Percentiles rank a stretch among this genome's conserved stretches.
phyloP scores from a whole-genome alignment of 2,113 vertebrate genomes.

The Accipiter virgatus region DNA sequence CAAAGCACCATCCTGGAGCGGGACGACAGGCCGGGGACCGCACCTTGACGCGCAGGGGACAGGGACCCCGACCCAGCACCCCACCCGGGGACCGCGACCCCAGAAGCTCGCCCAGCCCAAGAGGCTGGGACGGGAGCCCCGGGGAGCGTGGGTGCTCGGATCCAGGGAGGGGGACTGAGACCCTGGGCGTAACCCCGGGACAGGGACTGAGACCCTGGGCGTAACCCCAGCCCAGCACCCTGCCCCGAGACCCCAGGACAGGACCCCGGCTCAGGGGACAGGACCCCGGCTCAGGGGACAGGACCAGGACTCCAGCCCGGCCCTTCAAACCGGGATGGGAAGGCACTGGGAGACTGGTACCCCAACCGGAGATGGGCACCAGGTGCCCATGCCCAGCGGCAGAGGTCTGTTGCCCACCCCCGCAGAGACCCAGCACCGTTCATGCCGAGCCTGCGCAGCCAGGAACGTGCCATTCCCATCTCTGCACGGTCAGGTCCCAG shows the following conservation, averaged over 20 bases:
- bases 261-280: not conserved
- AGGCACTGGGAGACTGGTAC: not conserved
- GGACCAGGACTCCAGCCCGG: not conserved
- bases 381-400: no score
- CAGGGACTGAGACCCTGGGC: no score
- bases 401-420: not conserved
- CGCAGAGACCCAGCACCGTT: not conserved
- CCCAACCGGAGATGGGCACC: not conserved
- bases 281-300: not conserved
- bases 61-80: not conserved
- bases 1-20: not conserved
- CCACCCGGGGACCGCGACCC: not conserved
- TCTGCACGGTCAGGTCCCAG: fast-evolving
- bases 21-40: not conserved
- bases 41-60: not conserved
- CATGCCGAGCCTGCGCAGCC: fast-evolving
- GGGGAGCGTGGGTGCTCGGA: no score
- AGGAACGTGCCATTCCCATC: fast-evolving
- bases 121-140: not conserved
- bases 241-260: fast-evolving
- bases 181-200: not conserved
- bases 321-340: not conserved
- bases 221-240: not conserved
- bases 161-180: not conserved
- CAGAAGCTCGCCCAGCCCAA: not conserved